phyloP scores from a whole-genome alignment of 2,888 invertebrate genomes.

The Spilosoma lubricipeda region DNA sequence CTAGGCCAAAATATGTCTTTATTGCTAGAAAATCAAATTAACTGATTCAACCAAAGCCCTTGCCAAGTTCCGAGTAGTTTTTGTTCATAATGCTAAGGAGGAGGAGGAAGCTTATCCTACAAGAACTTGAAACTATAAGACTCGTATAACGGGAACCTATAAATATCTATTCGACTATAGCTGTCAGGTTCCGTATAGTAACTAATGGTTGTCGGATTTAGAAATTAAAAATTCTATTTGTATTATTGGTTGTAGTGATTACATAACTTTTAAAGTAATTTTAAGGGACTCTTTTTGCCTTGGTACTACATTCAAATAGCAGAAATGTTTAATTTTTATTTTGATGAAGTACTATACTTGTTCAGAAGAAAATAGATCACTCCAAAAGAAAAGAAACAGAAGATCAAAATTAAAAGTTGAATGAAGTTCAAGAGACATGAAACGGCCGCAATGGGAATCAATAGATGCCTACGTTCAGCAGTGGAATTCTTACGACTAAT shows the following conservation, averaged over 20 bases:
- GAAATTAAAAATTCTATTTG: neutral
- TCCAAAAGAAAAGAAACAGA: too few relatives aligned
- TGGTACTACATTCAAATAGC: neutral
- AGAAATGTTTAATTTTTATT: neutral
- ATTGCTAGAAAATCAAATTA: constrained; percentile 52
- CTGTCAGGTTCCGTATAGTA: neutral
- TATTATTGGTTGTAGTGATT: neutral
- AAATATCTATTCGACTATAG: constrained; percentile 18
- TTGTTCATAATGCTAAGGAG: constrained; percentile 42
- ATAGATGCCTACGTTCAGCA: too few relatives aligned
- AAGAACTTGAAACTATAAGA: constrained; percentile 26
- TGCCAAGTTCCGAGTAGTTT: constrained; percentile 54
- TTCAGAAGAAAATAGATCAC: neutral
- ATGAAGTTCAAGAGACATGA: too few relatives aligned
- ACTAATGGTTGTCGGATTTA: neutral
- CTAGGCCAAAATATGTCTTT: constrained; percentile 9
- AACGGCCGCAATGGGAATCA: too few relatives aligned
- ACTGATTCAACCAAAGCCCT: constrained; percentile 49
- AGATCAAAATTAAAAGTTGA: too few relatives aligned
- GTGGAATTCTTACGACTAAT: too few relatives aligned
- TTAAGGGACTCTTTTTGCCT: neutral
- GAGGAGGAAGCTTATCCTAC: constrained; percentile 27
- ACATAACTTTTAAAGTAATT: neutral
- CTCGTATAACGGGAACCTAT: constrained; percentile 22
- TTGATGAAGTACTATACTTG: neutral